Evolutionary conservation across 2,888 invertebrate genomes (phyloP).

Genomic region (Phalangium opilio): DNA sequence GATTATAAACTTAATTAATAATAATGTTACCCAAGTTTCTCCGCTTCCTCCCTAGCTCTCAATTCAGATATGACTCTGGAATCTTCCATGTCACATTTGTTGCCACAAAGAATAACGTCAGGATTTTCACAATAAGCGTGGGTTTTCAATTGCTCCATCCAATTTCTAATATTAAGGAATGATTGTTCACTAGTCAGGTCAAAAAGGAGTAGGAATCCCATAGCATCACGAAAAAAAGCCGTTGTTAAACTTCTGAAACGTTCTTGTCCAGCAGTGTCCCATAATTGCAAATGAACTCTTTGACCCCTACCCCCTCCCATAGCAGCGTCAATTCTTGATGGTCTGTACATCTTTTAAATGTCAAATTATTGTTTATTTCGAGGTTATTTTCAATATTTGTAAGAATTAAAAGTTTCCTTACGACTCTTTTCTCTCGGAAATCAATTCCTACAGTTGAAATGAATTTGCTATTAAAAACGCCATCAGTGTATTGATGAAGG

Average conservation of each 20-base stretch:
- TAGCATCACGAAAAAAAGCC: constrained; percentile 84
- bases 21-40: constrained; percentile 61
- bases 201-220: constrained; percentile 82
- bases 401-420: too few species aligned
- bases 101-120: constrained; percentile 87
- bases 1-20: too few species aligned
- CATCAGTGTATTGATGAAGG: constrained; percentile 88
- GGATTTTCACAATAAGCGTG: constrained; percentile 80
- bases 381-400: too few species aligned
- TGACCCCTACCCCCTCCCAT: constrained; percentile 50
- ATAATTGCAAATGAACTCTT: constrained; percentile 76
- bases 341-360: too few species aligned
- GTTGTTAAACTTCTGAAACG: constrained; percentile 81
- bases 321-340: neutral
- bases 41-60: constrained; percentile 64
- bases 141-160: constrained; percentile 79
- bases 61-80: constrained; percentile 60
- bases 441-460: constrained; percentile 96
- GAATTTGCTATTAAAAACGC: constrained; percentile 76
- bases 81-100: constrained; percentile 83
- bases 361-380: too few species aligned
- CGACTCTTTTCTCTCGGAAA: constrained; percentile 87
- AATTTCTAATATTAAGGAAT: constrained; percentile 76
- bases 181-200: constrained; percentile 84
- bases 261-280: constrained; percentile 96